Conservation (phyloP, 2,888 invertebrate species). For the Tiliacea aurago region DNA sequence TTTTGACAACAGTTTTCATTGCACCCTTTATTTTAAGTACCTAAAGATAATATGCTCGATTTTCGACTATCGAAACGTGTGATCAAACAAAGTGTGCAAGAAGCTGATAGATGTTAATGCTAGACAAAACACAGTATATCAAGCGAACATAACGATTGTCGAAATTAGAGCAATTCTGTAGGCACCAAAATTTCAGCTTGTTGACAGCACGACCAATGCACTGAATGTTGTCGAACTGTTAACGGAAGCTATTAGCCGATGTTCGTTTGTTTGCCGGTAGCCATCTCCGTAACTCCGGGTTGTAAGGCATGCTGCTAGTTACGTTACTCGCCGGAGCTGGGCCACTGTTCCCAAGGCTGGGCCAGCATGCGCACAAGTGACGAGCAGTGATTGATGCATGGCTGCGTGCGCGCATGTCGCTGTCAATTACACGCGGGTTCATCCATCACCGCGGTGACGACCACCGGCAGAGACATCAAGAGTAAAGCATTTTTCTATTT, state of each 20-base stretch:
- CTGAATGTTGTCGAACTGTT: background rate
- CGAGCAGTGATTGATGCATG: slow-evolving; percentile 64
- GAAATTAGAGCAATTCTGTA: background rate
- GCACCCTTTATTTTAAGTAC: too few species aligned
- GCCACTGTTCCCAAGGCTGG: slow-evolving; percentile 36
- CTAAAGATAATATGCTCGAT: too few species aligned
- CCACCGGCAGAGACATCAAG: slow-evolving; percentile 48
- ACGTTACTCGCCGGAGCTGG: slow-evolving; percentile 30
- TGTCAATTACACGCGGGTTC: slow-evolving; percentile 77
- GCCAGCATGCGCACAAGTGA: slow-evolving; percentile 23
- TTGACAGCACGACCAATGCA: background rate
- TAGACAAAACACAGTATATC: background rate
- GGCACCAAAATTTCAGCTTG: background rate
- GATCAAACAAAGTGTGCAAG: too few species aligned
- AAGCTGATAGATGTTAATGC: too few species aligned
- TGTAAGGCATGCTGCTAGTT: slow-evolving; percentile 45
- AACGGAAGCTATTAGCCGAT: background rate
- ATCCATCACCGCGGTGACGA: slow-evolving; percentile 70
- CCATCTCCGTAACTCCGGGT: slow-evolving; percentile 3
- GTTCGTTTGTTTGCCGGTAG: background rate
- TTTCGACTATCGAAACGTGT: too few species aligned
- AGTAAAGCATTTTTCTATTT: slow-evolving; percentile 40
- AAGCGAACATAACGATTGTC: background rate
- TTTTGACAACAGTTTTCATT: background rate
- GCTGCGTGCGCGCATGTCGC: slow-evolving; percentile 65